Evolutionary conservation across 2,113 vertebrate genomes (phyloP).

Genomic region (Nesogale talazaci): DNA sequence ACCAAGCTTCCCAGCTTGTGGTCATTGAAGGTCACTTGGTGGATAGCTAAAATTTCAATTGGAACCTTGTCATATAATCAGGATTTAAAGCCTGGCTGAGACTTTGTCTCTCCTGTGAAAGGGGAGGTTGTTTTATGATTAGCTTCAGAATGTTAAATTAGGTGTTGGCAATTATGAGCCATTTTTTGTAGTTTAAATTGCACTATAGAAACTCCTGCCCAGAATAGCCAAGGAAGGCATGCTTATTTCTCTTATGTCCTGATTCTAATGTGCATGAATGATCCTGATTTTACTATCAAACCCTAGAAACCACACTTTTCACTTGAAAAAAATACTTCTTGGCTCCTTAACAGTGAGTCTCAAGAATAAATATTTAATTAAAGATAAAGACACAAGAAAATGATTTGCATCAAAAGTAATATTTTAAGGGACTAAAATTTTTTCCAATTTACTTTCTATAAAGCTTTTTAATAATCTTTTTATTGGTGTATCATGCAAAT

Average conservation of each 20-base stretch:
- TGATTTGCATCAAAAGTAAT: slow-evolving; percentile 34
- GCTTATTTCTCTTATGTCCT: slow-evolving; percentile 76
- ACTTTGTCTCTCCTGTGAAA: slow-evolving; percentile 83
- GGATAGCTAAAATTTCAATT: slow-evolving; percentile 85
- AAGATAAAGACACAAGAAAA: not conserved
- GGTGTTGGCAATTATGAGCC: slow-evolving; percentile 81
- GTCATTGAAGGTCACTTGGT: slow-evolving; percentile 86
- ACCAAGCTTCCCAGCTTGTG: slow-evolving; percentile 79
- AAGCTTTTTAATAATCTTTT: too few species aligned
- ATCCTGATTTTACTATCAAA: slow-evolving; percentile 79
- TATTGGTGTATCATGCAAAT: too few species aligned
- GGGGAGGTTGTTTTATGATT: slow-evolving; percentile 85
- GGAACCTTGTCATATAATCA: slow-evolving; percentile 85
- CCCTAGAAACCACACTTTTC: slow-evolving; percentile 80
- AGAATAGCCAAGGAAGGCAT: slow-evolving; percentile 80
- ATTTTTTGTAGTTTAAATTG: slow-evolving; percentile 85
- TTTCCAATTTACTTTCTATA: slow-evolving; percentile 61
- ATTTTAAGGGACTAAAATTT: slow-evolving; percentile 47
- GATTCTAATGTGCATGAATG: slow-evolving; percentile 82
- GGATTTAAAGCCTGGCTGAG: slow-evolving; percentile 83
- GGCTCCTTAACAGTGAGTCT: slow-evolving; percentile 66
- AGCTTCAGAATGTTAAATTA: slow-evolving; percentile 87
- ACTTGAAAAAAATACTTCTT: slow-evolving; percentile 79
- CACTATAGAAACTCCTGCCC: slow-evolving; percentile 80
- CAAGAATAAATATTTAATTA: slow-evolving; percentile 74